phyloP scores from a whole-genome alignment of 2,888 invertebrate species.

The Salpingus planirostris region DNA sequence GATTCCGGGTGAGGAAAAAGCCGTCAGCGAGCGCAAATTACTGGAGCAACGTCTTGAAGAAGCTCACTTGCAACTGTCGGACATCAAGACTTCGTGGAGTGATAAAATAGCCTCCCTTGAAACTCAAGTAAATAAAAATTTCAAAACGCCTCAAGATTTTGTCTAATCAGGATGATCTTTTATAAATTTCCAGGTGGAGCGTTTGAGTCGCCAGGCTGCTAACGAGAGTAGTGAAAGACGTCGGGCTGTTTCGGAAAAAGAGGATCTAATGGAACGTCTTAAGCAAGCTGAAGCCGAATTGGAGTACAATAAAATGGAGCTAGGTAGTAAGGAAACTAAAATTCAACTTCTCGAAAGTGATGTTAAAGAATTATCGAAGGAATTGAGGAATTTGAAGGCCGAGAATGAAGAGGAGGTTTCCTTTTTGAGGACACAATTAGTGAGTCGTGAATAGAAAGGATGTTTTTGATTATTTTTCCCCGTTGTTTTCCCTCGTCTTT shows the following conservation, averaged over 20 bases:
- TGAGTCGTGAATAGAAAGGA: constrained; percentile 40
- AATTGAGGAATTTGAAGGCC: constrained; percentile 46
- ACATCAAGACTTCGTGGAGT: constrained; percentile 88
- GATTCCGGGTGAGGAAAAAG: constrained; percentile 45
- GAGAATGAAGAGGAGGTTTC: constrained; percentile 48
- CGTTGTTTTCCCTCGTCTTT: constrained; percentile 10
- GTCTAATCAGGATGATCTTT: too few species aligned
- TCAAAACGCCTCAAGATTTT: too few species aligned
- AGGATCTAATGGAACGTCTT: constrained; percentile 55
- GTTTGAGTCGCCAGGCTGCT: constrained; percentile 73
- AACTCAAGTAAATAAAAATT: too few species aligned
- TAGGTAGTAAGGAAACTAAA: constrained; percentile 62
- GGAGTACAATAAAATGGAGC: constrained; percentile 56
- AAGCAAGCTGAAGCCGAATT: constrained; percentile 55
- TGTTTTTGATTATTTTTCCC: neutral
- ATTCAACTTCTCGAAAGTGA: constrained; percentile 64
- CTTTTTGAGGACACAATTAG: constrained; percentile 48
- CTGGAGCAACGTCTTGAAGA: constrained; percentile 75
- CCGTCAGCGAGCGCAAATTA: constrained; percentile 54
- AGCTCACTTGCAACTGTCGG: constrained; percentile 75
- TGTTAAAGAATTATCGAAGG: constrained; percentile 62
- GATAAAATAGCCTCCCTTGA: constrained; percentile 81
- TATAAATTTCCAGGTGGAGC: constrained; percentile 50
- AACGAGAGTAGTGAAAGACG: constrained; percentile 76
- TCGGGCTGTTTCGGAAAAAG: constrained; percentile 61